Evolutionary conservation across 2,113 vertebrate species (phyloP), one percentile per base, ranked within the genome.

Genomic region (Piprites chloris): DNA sequence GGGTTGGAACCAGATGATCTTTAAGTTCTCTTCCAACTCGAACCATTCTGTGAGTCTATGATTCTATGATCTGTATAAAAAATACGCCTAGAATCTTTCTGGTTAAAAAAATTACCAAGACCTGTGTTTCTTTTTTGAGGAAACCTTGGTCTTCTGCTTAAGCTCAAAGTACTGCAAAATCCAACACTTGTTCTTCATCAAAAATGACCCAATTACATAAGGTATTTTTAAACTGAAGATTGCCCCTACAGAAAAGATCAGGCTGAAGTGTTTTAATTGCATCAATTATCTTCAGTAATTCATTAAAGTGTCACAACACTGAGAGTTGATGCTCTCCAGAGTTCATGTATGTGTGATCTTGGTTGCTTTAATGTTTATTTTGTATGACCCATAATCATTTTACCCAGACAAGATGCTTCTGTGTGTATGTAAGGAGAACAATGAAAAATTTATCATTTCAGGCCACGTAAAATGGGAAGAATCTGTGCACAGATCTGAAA

Each of bases 221-320:
- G n/a, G 24, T 93, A 84, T 83, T 92, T 94, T 96, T 75, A 73
- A 92, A 67, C 5, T 72, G 32, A 84, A 81, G 23, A 84, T 85
- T 75, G 84, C 32, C 26, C 3, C 15, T 53, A 74, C 44, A 66
- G 46, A 94, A 88, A 72, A 93, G 49, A 88, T 76, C 67, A 81
- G n/a, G 14, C 24, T 69, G 42, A 77, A 91, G 82, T 69, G 24
- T 90, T 95, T 93, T 96, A 94, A 93, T 81, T 93, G 87, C 52
- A 85, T 86, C 53, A 72, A 69, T 73, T 93, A 79, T 42, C 65
- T 74, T 41, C 82, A 96, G 35, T 81, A 89, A 95, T 91, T 89
- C 20, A 81, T 90, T 94, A 91, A 85, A 94, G 95, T 86, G 82
- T 87, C 69, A 81, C 13, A 90, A 78, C 19, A 65, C 8, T 71